A percentile compares a stretch with the other conserved stretches of the same genome.
These are phyloP conservation scores for Pentalonia nigronervosa DNA, from an alignment of 1,140 invertebrate genomes.

Conservation along the genomic window DNA sequence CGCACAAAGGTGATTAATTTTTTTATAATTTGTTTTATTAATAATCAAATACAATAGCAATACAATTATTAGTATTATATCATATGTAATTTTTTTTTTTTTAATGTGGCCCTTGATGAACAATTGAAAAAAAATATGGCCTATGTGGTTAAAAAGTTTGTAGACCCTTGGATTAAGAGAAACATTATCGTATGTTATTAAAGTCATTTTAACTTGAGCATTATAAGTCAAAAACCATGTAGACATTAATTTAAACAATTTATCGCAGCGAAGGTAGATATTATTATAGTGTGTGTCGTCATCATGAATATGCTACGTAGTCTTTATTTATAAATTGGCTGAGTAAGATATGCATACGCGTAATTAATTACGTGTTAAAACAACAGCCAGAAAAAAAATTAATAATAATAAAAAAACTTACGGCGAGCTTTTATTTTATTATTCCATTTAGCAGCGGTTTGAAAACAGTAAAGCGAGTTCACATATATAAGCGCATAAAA, in stretches of 20 bases:
- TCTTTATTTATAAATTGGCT: constrained; percentile 33
- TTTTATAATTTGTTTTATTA: too few species aligned
- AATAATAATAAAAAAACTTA: neutral
- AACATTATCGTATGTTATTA: neutral
- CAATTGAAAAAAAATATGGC: too few species aligned
- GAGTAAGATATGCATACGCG: neutral
- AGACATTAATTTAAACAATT: constrained; percentile 40
- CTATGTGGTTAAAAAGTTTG: too few species aligned
- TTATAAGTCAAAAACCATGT: constrained; percentile 14
- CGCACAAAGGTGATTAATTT: too few species aligned
- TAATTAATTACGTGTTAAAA: constrained; percentile 20
- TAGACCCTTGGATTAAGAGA: too few species aligned
- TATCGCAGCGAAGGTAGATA: neutral
- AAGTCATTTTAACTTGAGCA: neutral
- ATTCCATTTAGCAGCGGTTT: neutral
- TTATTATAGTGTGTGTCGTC: neutral
- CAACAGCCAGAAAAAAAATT: neutral
- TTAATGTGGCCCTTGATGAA: too few species aligned
- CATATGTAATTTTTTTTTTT: too few species aligned
- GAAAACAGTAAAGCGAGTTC: neutral
- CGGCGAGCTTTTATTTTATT: neutral
- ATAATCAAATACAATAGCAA: too few species aligned
- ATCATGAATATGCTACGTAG: neutral
- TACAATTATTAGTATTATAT: too few species aligned
- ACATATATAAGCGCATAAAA: neutral